Conservation (phyloP, 2,113 vertebrate species). For the Phylloscopus whistleri region DNA sequence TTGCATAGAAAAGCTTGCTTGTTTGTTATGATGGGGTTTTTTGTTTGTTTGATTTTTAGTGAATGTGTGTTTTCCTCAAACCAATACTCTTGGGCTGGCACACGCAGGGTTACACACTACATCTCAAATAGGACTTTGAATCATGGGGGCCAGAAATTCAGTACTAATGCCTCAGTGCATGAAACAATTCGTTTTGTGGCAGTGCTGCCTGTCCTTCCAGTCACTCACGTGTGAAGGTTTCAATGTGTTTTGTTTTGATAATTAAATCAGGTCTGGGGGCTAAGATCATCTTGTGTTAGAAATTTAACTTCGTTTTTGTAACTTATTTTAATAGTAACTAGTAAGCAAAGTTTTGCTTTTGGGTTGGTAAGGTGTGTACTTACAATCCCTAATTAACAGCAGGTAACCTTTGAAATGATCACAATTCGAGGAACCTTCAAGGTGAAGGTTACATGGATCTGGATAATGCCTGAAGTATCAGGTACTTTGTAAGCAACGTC, state of each 20-base stretch:
- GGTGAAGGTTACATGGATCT: background rate
- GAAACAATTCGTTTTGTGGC: background rate
- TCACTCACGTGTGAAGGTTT: background rate
- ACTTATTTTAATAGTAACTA: background rate
- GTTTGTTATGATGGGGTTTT: background rate
- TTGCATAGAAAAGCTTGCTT: background rate
- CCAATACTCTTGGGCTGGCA: background rate
- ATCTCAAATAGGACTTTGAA: background rate
- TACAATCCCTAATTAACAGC: background rate
- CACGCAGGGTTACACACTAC: fast-evolving
- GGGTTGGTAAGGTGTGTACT: background rate
- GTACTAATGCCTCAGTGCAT: background rate
- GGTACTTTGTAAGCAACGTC: background rate
- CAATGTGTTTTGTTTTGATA: background rate
- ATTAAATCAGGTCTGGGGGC: background rate
- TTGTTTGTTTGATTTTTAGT: background rate
- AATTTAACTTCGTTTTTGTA: background rate
- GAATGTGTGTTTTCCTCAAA: background rate
- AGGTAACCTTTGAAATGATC: background rate
- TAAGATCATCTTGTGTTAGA: background rate
- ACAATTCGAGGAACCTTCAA: fast-evolving
- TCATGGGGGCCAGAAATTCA: fast-evolving
- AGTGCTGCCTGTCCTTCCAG: background rate
- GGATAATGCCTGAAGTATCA: background rate
- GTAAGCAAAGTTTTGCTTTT: background rate